phyloP scores from a whole-genome alignment of 2,797 vertebrate species.

The Mareca penelope region DNA sequence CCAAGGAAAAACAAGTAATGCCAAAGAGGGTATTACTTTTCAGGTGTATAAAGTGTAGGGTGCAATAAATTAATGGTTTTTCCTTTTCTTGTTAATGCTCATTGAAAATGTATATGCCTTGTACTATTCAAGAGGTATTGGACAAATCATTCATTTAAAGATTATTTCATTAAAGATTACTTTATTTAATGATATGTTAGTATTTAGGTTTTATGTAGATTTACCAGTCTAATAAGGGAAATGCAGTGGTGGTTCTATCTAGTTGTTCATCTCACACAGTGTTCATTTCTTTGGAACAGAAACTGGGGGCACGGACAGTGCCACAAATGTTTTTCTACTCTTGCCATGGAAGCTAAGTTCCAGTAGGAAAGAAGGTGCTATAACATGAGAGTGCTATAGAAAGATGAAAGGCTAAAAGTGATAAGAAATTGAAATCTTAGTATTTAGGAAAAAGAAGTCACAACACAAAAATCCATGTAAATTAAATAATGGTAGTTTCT shows the following conservation, averaged over 20 bases:
- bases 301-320: neutral
- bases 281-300: neutral
- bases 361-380: neutral
- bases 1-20: neutral
- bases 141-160: neutral
- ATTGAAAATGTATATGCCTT: neutral
- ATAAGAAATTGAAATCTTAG: neutral
- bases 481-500: neutral
- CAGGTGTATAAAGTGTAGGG: neutral
- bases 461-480: neutral
- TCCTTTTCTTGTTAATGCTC: neutral
- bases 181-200: neutral
- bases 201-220: neutral
- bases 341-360: neutral
- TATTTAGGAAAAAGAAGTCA: neutral
- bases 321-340: neutral
- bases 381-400: neutral
- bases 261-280: neutral
- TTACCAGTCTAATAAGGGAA: neutral
- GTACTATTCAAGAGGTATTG: neutral
- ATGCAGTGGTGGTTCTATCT: neutral
- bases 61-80: neutral
- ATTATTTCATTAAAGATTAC: neutral
- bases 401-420: neutral
- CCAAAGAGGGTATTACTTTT: constrained; percentile 10